phyloP scores from a whole-genome alignment of 2,113 vertebrate genomes.

The Motacilla alba region DNA sequence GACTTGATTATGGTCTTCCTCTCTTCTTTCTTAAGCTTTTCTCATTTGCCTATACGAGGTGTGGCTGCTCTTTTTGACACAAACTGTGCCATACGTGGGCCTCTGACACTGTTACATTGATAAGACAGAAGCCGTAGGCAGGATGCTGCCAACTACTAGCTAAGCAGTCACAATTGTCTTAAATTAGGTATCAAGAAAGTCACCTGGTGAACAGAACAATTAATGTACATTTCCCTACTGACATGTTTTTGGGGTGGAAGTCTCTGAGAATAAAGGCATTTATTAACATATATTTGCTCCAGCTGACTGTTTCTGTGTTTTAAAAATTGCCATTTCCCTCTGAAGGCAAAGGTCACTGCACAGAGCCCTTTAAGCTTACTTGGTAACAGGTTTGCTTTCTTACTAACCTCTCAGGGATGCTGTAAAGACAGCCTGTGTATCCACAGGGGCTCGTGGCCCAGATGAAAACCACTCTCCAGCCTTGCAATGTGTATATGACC shows the following conservation, averaged over 20 bases:
- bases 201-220: neutral
- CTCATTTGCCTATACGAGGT: neutral
- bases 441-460: fast-evolving
- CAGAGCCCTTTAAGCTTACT: neutral
- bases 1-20: neutral
- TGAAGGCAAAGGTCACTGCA: neutral
- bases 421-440: neutral
- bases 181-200: neutral
- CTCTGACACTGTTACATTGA: neutral
- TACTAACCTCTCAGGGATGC: neutral
- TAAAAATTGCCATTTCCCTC: neutral
- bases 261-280: neutral
- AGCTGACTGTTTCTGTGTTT: neutral
- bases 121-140: neutral
- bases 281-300: neutral
- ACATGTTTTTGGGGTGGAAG: neutral
- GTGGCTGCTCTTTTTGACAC: neutral
- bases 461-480: neutral
- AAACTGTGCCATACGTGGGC: neutral
- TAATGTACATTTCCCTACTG: neutral
- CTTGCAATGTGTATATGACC: neutral
- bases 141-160: neutral
- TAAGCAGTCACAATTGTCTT: neutral
- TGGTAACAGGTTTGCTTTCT: neutral
- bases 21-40: neutral